These are phyloP conservation scores for Cephus pygmeus DNA, from an alignment of 2,888 invertebrate species.

Conservation along the genomic window DNA sequence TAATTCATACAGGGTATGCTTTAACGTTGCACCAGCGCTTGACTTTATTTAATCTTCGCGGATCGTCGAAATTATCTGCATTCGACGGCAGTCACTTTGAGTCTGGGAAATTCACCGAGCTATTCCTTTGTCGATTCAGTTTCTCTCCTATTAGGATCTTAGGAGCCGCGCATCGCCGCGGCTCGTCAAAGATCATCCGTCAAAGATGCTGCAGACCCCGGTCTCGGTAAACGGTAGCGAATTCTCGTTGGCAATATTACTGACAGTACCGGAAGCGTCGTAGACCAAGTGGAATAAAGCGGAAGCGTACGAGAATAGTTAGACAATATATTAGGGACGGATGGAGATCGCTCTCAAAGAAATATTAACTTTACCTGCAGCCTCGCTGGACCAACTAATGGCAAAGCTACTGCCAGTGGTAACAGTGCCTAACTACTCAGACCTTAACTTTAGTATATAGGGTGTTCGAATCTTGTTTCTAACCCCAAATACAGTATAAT, in stretches of 20 bases:
- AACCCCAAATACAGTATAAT: background rate
- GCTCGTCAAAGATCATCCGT: conserved; percentile 37
- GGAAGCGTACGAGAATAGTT: background rate
- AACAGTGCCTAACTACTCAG: background rate
- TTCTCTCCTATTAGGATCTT: conserved; percentile 38
- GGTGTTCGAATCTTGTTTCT: background rate
- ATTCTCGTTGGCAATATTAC: background rate
- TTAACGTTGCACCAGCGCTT: background rate
- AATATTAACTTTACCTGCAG: background rate
- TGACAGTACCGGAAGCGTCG: background rate
- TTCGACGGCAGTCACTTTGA: conserved; percentile 27
- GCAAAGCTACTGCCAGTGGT: background rate
- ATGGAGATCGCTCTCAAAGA: background rate
- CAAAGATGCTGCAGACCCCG: conserved; percentile 23
- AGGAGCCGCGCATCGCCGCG: conserved; percentile 20
- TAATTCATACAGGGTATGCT: background rate
- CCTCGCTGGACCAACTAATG: background rate
- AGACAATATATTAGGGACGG: background rate
- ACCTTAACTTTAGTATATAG: background rate
- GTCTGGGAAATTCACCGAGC: conserved; percentile 36
- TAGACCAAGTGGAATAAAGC: background rate
- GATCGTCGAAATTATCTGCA: background rate
- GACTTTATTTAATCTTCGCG: background rate
- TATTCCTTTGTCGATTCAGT: conserved; percentile 39
- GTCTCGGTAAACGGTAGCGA: background rate